Conservation (phyloP, 1,140 invertebrate species). For the Trachymyrmex septentrionalis region DNA sequence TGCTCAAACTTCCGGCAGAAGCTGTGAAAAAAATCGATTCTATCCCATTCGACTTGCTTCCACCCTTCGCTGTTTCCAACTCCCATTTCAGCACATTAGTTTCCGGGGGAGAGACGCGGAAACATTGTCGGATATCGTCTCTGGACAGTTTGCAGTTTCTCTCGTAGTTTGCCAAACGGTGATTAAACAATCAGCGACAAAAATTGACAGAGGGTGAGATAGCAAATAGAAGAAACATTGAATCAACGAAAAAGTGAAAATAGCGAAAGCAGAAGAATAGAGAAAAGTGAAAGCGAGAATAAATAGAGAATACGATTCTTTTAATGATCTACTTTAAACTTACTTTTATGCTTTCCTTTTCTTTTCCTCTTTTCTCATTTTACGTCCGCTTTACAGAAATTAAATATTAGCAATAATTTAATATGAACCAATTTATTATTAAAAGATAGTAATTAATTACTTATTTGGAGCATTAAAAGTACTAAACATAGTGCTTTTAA, state of each 20-base stretch:
- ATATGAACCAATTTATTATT: too few relatives aligned
- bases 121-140: constrained; percentile 80
- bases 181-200: constrained; percentile 67
- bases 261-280: constrained; percentile 12
- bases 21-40: constrained; percentile 79
- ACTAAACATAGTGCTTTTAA: too few relatives aligned
- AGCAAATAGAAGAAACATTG: constrained; percentile 4
- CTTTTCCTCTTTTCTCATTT: background rate
- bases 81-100: constrained; percentile 59
- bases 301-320: background rate
- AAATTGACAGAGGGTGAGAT: constrained; percentile 3
- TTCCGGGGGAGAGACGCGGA: constrained; percentile 72
- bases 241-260: constrained; percentile 35
- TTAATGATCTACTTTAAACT: constrained; percentile 5
- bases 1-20: constrained; percentile 66
- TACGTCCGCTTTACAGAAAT: background rate
- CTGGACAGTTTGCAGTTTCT: constrained; percentile 73
- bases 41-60: constrained; percentile 73
- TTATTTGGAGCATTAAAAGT: too few relatives aligned
- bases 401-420: too few relatives aligned
- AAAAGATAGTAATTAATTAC: too few relatives aligned
- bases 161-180: constrained; percentile 64
- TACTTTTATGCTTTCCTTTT: constrained; percentile 1
- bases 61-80: constrained; percentile 66
- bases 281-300: constrained; percentile 55